Evolutionary conservation across 2,888 invertebrate species (phyloP), one percentile per base, ranked within the genome.

Genomic region (Philereme transversata): DNA sequence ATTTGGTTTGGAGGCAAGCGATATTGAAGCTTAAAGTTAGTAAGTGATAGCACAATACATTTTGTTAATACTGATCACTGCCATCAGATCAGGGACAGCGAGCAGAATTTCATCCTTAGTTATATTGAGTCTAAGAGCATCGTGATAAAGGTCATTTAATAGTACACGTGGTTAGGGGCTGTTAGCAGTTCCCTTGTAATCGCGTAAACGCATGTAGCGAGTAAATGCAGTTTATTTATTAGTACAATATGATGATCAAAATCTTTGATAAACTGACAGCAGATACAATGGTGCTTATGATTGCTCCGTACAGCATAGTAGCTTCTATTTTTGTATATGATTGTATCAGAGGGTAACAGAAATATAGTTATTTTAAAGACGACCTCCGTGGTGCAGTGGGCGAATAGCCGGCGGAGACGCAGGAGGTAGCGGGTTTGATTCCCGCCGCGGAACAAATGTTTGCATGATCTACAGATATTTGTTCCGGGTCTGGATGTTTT

Each of bases 121-220:
- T 10, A 33, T 33, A 34, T 34, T 56, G 7, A 49, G 49, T 5
- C 43, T 44, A 43, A 22, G n/a, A 46, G 3, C 45, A 22, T 0
- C 5, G 6, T 1, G 0, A n/a, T 46, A 46, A 35, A 51, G 57
- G 5, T 35, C 7, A 43, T 9, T 52, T 52, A 47, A 11, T 9
- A 5, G 4, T 47, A 35, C 38, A 36, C 1, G 51, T 55, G 51
- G 47, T 43, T 11, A 8, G 43, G 36, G 11, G 5, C 0, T 88
- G 90, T 89, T 89, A 84, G 84, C 88, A 84, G 84, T 64, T 80
- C 87, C 84, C 84, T 66, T 34, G 82, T 68, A 84, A n/a, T n/a
- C n/a, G 76, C 74, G 65, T 67, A 58, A 68, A 65, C 70, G 52
- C 52, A 57, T 38, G 45, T 49, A 57, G 61, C 47, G 36, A 43